Conservation (phyloP, 2,888 invertebrate species). For the Caenorhabditis wallacei region DNA sequence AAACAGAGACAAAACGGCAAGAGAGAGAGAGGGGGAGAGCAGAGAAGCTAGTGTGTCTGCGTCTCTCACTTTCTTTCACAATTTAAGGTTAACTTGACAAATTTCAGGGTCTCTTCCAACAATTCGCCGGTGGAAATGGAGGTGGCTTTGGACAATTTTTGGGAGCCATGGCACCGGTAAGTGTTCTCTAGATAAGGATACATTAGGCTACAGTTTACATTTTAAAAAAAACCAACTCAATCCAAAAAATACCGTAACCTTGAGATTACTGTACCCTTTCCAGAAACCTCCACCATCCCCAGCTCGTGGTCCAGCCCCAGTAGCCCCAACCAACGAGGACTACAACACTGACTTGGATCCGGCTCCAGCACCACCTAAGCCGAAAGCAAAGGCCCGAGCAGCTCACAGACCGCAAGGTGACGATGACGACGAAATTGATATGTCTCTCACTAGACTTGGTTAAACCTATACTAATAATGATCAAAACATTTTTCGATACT, state of each 20-base stretch:
- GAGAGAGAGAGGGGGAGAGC: too few relatives aligned
- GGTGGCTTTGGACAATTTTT: conserved; percentile 64
- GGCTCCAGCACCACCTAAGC: conserved; percentile 29
- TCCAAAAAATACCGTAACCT: not conserved
- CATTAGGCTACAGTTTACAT: too few relatives aligned
- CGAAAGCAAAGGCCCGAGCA: conserved; percentile 7
- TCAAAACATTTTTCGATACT: not conserved
- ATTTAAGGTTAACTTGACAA: too few relatives aligned
- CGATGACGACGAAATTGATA: conserved; percentile 64
- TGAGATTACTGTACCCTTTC: too few relatives aligned
- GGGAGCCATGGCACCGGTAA: conserved; percentile 48
- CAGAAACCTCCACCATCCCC: conserved; percentile 58
- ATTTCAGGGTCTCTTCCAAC: conserved; percentile 68
- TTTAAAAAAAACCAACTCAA: not conserved
- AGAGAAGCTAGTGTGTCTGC: too few relatives aligned
- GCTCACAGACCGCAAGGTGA: conserved; percentile 59
- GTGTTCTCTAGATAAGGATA: not conserved
- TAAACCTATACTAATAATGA: too few relatives aligned
- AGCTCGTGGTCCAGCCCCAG: conserved; percentile 35
- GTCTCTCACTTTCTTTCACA: too few relatives aligned
- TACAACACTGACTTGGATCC: conserved; percentile 55
- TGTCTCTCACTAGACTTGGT: conserved; percentile 59
- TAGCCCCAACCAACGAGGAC: conserved; percentile 60
- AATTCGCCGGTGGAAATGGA: conserved; percentile 69
- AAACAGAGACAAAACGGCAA: too few relatives aligned